Conservation (phyloP, 2,113 vertebrate species). For the Oceanodroma tethys region DNA sequence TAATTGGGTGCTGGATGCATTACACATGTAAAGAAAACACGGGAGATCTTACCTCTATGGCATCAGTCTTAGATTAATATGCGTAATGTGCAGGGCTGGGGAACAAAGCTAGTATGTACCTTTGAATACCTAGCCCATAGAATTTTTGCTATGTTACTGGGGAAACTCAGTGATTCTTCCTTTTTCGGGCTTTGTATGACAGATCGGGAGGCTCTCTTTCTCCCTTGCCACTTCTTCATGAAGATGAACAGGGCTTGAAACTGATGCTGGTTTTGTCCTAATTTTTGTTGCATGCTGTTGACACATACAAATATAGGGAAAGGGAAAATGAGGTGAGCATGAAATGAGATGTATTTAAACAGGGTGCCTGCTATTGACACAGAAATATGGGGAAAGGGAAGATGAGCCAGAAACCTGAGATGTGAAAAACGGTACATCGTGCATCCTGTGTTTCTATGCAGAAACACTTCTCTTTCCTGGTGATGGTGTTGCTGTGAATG, state of each 20-base stretch:
- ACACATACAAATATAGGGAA: constrained; percentile 17
- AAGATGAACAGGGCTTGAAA: background rate
- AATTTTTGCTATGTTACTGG: background rate
- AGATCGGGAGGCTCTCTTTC: background rate
- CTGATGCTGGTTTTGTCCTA: constrained; percentile 1
- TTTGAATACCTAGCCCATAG: background rate
- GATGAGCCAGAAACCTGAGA: background rate
- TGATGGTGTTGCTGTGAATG: background rate
- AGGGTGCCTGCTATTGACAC: background rate
- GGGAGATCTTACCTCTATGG: background rate
- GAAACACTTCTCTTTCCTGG: background rate
- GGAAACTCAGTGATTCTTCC: background rate
- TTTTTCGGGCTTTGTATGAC: background rate
- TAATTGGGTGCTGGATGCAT: background rate
- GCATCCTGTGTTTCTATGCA: background rate
- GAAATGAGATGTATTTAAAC: background rate
- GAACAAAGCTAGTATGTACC: background rate
- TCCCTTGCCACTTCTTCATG: background rate
- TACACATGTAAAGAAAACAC: background rate
- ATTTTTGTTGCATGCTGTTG: constrained; percentile 3
- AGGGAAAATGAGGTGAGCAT: constrained; percentile 10
- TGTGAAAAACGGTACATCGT: background rate
- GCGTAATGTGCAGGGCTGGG: background rate
- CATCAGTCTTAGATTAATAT: background rate
- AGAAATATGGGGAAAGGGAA: background rate